Percentiles rank a stretch among this genome's conserved stretches.
Conservation (phyloP, 2,888 invertebrate species). For the Tromatobia lineatoria region DNA sequence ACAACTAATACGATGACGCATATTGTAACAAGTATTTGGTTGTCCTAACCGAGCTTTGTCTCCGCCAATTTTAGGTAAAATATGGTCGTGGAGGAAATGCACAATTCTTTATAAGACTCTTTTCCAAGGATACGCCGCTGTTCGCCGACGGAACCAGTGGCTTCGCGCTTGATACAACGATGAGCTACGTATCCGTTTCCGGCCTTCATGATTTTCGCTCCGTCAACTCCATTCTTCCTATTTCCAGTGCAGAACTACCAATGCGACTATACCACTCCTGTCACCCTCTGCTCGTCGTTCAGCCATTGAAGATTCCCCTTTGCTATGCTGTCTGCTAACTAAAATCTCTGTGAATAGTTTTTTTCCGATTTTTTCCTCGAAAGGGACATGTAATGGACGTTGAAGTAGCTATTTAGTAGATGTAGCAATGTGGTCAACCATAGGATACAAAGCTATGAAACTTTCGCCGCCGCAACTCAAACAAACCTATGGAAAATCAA, state of each 20-base stretch:
- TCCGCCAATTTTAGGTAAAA: too few species aligned
- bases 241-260: constrained; percentile 32
- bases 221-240: constrained; percentile 80
- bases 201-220: constrained; percentile 80
- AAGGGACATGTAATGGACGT: not conserved
- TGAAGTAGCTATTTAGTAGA: not conserved
- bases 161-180: constrained; percentile 74
- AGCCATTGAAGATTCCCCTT: not conserved
- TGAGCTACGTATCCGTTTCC: constrained; percentile 81
- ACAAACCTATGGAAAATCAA: too few species aligned
- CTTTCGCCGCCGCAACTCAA: too few species aligned
- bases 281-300: constrained; percentile 10
- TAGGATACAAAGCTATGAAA: not conserved
- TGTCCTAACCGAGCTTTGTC: too few species aligned
- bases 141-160: constrained; percentile 32
- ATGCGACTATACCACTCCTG: not conserved
- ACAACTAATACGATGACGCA: too few species aligned
- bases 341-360: constrained; percentile 12
- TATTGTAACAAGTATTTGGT: too few species aligned
- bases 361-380: not conserved
- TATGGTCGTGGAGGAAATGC: constrained; percentile 16
- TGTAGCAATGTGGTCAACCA: not conserved
- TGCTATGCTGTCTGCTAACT: not conserved
- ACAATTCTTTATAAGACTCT: constrained; percentile 52
- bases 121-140: constrained; percentile 12